phyloP scores from a whole-genome alignment of 2,113 vertebrate species.

The Crotalus viridis region DNA sequence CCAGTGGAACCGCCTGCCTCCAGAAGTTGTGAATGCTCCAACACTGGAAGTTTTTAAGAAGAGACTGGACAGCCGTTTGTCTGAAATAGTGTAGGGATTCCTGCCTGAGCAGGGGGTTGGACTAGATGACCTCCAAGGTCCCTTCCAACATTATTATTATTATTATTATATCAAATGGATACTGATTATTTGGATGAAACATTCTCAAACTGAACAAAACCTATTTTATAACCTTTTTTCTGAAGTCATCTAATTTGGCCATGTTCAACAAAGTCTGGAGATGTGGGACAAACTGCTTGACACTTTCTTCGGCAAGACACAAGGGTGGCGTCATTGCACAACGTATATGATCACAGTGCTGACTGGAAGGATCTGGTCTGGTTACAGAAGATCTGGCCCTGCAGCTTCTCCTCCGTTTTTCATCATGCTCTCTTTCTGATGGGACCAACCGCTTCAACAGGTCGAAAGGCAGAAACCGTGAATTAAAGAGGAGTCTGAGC shows the following conservation, averaged over 20 bases:
- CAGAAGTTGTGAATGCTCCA: too few relatives aligned
- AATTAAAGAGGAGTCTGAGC: not conserved
- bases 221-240: not conserved
- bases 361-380: not conserved
- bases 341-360: not conserved
- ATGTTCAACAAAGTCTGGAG: not conserved
- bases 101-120: too few relatives aligned
- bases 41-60: too few relatives aligned
- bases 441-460: not conserved
- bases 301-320: not conserved
- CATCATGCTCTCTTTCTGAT: not conserved
- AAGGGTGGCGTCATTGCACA: not conserved
- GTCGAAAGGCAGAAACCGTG: not conserved
- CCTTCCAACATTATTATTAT: too few relatives aligned
- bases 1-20: too few relatives aligned
- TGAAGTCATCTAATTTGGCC: not conserved
- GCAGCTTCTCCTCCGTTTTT: not conserved
- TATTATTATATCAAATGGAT: too few relatives aligned
- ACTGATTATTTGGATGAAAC: not conserved
- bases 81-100: too few relatives aligned
- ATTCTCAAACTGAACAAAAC: not conserved
- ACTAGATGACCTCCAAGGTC: too few relatives aligned
- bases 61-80: too few relatives aligned
- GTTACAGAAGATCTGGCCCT: not conserved
- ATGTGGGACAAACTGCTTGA: not conserved